phyloP scores from a whole-genome alignment of 2,888 invertebrate genomes.

The Cheilosia soror region DNA sequence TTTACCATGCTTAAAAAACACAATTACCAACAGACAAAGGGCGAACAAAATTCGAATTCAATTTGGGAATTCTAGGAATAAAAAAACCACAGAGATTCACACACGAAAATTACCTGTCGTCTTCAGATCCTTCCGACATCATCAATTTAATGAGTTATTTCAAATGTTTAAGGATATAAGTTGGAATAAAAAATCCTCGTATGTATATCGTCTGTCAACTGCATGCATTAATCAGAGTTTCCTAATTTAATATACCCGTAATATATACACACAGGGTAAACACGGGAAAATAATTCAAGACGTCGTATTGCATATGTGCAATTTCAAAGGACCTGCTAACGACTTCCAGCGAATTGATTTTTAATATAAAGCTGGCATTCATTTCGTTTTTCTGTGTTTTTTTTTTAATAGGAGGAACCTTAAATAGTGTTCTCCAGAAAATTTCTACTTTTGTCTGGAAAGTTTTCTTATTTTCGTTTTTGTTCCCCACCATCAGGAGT shows the following conservation, averaged over 20 bases:
- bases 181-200: constrained; percentile 17
- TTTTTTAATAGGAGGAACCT: not conserved
- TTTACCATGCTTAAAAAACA: not conserved
- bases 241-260: constrained; percentile 62
- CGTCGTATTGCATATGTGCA: constrained; percentile 38
- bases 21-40: not conserved
- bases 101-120: constrained; percentile 70
- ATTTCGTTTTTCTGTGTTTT: not conserved
- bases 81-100: constrained; percentile 32
- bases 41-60: constrained; percentile 1
- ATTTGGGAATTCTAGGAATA: constrained; percentile 10
- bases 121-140: constrained; percentile 51
- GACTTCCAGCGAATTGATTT: constrained; percentile 57
- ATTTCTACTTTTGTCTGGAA: constrained; percentile 66
- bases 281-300: constrained; percentile 29
- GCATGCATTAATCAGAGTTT: constrained; percentile 72
- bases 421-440: constrained; percentile 36
- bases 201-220: constrained; percentile 60
- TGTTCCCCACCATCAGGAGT: not conserved
- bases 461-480: constrained; percentile 51
- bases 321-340: constrained; percentile 23
- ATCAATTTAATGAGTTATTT: constrained; percentile 69
- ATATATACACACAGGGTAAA: not conserved
- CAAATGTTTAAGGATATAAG: constrained; percentile 39
- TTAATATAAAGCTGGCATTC: constrained; percentile 21